Base-by-base conservation (phyloP, 2,888 invertebrate genomes). In the Eumerus sabulonum region DNA sequence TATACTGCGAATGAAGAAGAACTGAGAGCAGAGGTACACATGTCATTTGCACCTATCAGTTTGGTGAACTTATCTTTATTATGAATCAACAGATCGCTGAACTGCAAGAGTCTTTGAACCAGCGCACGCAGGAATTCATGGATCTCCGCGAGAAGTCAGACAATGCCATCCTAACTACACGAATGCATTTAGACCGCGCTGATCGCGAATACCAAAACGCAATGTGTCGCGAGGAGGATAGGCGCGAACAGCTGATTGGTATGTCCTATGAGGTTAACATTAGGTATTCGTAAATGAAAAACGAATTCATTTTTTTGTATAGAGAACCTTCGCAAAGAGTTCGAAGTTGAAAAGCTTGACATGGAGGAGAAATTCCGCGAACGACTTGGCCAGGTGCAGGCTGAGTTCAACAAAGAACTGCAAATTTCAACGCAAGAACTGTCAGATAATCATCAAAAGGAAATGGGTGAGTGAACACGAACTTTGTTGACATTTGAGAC, bases 291-390 rank as follows among this genome's bases (percentile, higher is more conserved):
- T 40, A 7, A 17, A 53, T 13, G n/a, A 11, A 27, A 50, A 59
- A 9, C 36, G 11, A 35, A 40, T 9, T 17, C 1, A 11, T 3
- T 9, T 13, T 38, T 18, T 48, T 47, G 14, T 38, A 44, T 64
- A 84, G 85, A 84, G 74, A 82, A 84, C 36, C 84, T 89, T 14
- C 85, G 85, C 17, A 82, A 85, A 64, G 94, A 95, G 84, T 90
- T 94, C 57, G 90, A 95, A 51, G 90, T 92, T 83, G 91, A 94
- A 66, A 90, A 95, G 86, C 92, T 93, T 85, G 94, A 94, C 87
- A 92, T 94, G 66, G 94, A 94, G 84, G 93, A 93, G 87, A 91
- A 91, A 7, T 94, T 95, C 86, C 93, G 93, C 51, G 94, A 94
- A 77, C 92, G 93, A 16, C 83, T 89, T 53, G 85, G 85, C 51